Evolutionary conservation across 1,140 invertebrate species (phyloP), one percentile per base, ranked within the genome.

Genomic region (Drosophila prosaltans): DNA sequence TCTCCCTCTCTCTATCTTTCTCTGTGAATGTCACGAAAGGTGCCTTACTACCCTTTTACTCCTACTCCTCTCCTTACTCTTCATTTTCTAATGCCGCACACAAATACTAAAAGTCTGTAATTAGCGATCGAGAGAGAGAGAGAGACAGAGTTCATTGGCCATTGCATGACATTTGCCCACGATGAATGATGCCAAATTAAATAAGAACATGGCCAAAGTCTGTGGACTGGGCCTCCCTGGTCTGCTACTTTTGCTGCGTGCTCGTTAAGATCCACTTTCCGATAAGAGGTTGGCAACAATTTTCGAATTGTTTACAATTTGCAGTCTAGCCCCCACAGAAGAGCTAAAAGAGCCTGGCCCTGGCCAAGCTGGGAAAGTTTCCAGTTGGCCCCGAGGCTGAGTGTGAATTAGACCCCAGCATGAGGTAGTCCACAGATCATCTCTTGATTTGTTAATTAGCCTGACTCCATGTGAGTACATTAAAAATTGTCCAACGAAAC

Each of bases 251-350:
- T 63, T 62, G 70, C 78, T 74, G 81, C 81, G 82, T 86, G 82
- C 86, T 86, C 72, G 72, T 85, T 76, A 73, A 86, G 82, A 86
- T 86, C 69, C 66, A 74, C 57, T 68, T 66, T 48, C 63, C 77
- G 81, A 85, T 85, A 85, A 85, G 78, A 74, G 78, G 78, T 62
- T 74, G 78, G 74, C 71, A 85, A 85, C 72, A 70, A 81, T 78
- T 84, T 83, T 85, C 78, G 82, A 86, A 86, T 81, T 86, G 82
- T 86, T 81, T 81, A 86, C 82, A 86, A 86, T 86, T 86, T 85
- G 78, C 80, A 82, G 82, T 16, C 80, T 78, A 76, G 43, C 32
- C 32, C 32, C 32, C 32, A 3, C 32, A 36, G 32, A 36, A 6
- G 32, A 36, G 32, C 32, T 36, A 6, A 36, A 36, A 36, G 32